Conservation (phyloP, 2,113 vertebrate species). For the Sceloporus tristichus region DNA sequence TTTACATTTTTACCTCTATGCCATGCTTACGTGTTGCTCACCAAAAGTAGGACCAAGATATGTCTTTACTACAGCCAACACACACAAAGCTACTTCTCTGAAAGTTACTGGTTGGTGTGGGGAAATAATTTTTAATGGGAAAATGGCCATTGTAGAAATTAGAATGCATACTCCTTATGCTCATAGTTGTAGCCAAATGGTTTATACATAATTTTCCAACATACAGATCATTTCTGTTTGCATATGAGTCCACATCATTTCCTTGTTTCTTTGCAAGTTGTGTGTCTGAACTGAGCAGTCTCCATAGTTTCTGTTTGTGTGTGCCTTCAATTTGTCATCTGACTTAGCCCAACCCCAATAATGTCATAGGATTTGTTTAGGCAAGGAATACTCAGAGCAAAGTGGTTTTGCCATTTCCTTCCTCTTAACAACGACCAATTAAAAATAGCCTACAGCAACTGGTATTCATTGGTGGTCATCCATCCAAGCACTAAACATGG, state of each 20-base stretch:
- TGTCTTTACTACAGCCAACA: not conserved
- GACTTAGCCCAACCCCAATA: too few species aligned
- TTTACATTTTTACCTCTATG: not conserved
- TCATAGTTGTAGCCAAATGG: not conserved
- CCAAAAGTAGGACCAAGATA: too few species aligned
- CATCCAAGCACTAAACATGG: too few species aligned
- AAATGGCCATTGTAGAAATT: not conserved
- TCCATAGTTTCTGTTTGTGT: not conserved
- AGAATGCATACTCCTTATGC: not conserved
- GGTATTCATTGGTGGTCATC: too few species aligned
- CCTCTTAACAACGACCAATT: too few species aligned
- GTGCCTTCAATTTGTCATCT: too few species aligned
- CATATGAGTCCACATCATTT: not conserved
- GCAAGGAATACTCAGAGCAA: too few species aligned
- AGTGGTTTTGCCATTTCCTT: too few species aligned
- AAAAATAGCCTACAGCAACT: too few species aligned
- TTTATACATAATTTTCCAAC: not conserved
- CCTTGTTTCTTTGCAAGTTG: not conserved
- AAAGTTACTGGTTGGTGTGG: not conserved
- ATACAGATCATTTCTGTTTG: not conserved
- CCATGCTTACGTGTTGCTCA: too few species aligned
- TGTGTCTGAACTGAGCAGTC: not conserved
- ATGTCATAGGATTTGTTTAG: too few species aligned
- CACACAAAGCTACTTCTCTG: not conserved
- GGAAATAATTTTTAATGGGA: not conserved